A percentile compares a stretch with the other conserved stretches of the same genome.
phyloP scores from a whole-genome alignment of 2,113 vertebrate genomes.

The Rousettus leschenaultii region DNA sequence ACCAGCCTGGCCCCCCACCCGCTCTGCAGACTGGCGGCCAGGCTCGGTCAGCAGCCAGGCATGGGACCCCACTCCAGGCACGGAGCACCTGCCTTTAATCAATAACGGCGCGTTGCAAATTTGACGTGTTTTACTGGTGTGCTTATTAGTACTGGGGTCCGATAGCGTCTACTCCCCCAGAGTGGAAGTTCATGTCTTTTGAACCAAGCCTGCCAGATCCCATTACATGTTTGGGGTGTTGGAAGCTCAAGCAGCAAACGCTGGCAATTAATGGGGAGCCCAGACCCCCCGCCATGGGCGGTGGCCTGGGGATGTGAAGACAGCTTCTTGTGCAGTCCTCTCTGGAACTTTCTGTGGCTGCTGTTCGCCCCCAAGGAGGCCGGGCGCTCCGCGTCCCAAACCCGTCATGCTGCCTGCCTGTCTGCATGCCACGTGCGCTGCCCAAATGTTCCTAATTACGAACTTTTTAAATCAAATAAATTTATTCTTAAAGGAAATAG shows the following conservation, averaged over 20 bases:
- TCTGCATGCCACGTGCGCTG: not conserved
- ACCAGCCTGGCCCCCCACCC: not conserved
- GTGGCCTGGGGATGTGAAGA: not conserved
- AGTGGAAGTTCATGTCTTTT: slow-evolving; percentile 28
- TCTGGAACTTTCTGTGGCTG: not conserved
- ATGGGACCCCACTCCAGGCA: no score
- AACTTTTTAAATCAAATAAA: slow-evolving; percentile 49
- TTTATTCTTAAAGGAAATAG: slow-evolving; percentile 65
- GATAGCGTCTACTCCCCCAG: slow-evolving; percentile 44
- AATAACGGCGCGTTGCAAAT: slow-evolving; percentile 69
- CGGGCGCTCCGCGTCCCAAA: not conserved
- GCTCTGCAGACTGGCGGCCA: slow-evolving; percentile 61
- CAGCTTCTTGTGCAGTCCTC: not conserved
- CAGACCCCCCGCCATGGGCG: not conserved
- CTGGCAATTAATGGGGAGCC: not conserved
- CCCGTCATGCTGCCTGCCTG: not conserved
- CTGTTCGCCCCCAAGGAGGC: not conserved
- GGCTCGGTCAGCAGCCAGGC: slow-evolving; percentile 62
- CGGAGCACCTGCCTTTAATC: slow-evolving; percentile 61
- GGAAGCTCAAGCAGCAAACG: not conserved
- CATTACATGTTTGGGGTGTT: not conserved
- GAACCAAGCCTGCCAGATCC: slow-evolving; percentile 53
- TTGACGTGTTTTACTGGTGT: slow-evolving; percentile 74
- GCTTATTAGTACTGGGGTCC: slow-evolving; percentile 62
- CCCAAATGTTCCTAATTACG: slow-evolving; percentile 23